Evolutionary conservation across 1,140 invertebrate genomes (phyloP), one percentile per base, ranked within the genome.

Genomic region (Cheumatopsyche charites): DNA sequence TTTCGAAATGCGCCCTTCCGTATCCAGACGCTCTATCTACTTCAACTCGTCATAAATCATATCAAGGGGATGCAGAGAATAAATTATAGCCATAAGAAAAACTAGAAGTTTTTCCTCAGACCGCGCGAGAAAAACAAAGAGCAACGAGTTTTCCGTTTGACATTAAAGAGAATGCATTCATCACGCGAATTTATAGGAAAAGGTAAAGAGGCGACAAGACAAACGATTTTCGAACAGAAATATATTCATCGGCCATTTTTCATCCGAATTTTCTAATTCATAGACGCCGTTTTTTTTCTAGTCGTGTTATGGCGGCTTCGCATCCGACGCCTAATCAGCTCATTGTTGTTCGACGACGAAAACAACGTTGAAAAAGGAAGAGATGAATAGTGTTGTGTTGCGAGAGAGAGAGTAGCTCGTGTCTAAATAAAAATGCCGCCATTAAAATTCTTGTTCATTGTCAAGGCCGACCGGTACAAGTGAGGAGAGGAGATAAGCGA

Each of bases 361-460:
- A 36, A 36, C 29, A 36, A 36, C 9, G 29, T 36, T 3, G 29
- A 9, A 36, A 9, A 36, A 36, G 29, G 29, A 36, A 36, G 29
- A 36, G 29, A 36, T 9, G 3, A 36, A 36, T 9, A 36, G 9
- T 36, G n/a, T 15, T 13, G n/a, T 52, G 3, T 52, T 52, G 13
- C 47, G 21, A 52, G n/a, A 3, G 21, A 52, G n/a, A 3, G 21
- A 17, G 45, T 47, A 47, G 19, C 47, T 62, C 61, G 61, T 62
- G 63, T 66, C 63, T 66, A 66, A 68, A 70, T 58, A 70, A 62
- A 70, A 70, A 12, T 19, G 25, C 68, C 29, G 68, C 68, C 55
- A 73, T 73, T 70, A 62, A 68, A 75, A 73, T 75, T 68, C 74
- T 71, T 71, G 68, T 73, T 75, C 74, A 75, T 47, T 75, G 74